phyloP scores from a whole-genome alignment of 2,888 invertebrate genomes.

The Nomada hirtipes region DNA sequence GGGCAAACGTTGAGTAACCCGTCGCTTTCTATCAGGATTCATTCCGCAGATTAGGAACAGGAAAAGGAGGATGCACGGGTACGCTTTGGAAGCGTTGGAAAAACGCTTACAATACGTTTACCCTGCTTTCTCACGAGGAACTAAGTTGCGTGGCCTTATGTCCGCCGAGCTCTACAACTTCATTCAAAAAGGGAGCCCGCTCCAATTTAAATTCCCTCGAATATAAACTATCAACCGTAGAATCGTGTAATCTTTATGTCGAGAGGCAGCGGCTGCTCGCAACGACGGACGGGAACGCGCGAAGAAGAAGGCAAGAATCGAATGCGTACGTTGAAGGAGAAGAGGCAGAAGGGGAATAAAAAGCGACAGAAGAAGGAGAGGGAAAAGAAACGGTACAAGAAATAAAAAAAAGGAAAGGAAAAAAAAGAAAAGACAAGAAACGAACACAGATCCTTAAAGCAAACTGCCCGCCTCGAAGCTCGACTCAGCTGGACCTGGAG shows the following conservation, averaged over 20 bases:
- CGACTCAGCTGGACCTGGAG: conserved; percentile 68
- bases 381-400: conserved; percentile 31
- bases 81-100: not conserved
- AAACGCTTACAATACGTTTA: too few species aligned
- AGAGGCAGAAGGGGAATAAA: conserved; percentile 22
- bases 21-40: not conserved
- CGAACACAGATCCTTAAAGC: conserved; percentile 76
- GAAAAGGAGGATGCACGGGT: not conserved
- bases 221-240: not conserved
- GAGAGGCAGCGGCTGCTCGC: not conserved
- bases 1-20: conserved; percentile 4
- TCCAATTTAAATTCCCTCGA: too few species aligned
- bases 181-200: too few species aligned
- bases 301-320: conserved; percentile 21
- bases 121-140: too few species aligned
- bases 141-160: too few species aligned
- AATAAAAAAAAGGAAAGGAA: conserved; percentile 27
- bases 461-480: conserved; percentile 73
- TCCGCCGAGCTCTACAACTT: too few species aligned
- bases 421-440: conserved; percentile 35
- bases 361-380: not conserved
- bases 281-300: not conserved
- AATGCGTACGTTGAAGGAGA: not conserved
- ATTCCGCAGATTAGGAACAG: not conserved
- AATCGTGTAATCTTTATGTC: conserved; percentile 3